Conservation (phyloP, 2,888 invertebrate species). For the Pristionchus arcanus region DNA sequence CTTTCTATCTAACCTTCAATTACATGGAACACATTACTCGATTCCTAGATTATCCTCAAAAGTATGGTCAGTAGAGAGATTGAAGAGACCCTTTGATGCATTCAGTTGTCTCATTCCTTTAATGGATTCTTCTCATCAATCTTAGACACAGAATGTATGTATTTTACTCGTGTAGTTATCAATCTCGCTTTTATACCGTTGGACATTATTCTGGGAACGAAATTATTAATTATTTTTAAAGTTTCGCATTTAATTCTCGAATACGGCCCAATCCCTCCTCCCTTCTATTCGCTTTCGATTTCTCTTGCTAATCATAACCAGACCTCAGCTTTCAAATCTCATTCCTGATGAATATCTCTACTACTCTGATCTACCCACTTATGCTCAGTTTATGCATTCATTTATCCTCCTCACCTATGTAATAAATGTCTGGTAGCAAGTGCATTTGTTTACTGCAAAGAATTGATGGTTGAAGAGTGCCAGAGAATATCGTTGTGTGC, state of each 20-base stretch:
- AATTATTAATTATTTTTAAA: background rate
- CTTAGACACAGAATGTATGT: constrained; percentile 10
- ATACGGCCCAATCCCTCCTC: background rate
- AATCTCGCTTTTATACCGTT: background rate
- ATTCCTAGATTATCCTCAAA: background rate
- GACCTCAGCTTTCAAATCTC: constrained; percentile 17
- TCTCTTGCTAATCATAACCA: constrained; percentile 37
- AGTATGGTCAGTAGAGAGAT: constrained; percentile 12
- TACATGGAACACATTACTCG: constrained; percentile 13
- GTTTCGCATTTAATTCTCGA: background rate
- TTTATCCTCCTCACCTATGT: background rate
- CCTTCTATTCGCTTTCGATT: background rate
- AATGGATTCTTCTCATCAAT: background rate
- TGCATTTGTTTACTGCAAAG: background rate
- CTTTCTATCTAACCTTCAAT: background rate
- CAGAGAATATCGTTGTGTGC: constrained; percentile 18
- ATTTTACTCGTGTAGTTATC: constrained; percentile 38
- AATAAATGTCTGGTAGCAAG: constrained; percentile 5
- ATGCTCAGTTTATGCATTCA: background rate
- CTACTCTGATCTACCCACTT: constrained; percentile 14
- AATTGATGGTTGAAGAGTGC: constrained; percentile 12
- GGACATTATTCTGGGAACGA: background rate
- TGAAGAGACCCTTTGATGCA: background rate
- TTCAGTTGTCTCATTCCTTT: constrained; percentile 12
- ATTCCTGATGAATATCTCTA: constrained; percentile 30